Conservation (phyloP, 2,888 invertebrate genomes). For the Erpobdella octoculata region DNA sequence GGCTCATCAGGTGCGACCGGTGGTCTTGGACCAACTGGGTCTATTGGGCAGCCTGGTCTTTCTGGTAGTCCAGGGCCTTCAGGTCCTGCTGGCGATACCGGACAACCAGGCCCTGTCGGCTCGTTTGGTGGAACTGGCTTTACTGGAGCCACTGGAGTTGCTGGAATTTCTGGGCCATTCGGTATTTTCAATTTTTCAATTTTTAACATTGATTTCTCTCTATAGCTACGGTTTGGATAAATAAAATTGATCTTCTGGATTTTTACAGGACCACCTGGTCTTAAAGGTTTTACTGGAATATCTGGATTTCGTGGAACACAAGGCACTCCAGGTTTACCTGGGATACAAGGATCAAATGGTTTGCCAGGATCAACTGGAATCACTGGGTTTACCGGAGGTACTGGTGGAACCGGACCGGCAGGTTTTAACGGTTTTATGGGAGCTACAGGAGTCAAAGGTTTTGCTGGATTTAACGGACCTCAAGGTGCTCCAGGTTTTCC, state of each 20-base stretch:
- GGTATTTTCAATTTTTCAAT: background rate
- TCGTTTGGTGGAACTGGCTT: slow-evolving; percentile 10
- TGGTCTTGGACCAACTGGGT: background rate
- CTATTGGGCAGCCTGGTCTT: slow-evolving; percentile 7
- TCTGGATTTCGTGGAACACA: slow-evolving; percentile 6
- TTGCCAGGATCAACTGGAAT: background rate
- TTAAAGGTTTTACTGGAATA: slow-evolving; percentile 18
- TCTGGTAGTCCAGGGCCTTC: slow-evolving; percentile 18
- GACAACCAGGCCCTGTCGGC: slow-evolving; percentile 8
- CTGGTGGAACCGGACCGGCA: slow-evolving; percentile 24
- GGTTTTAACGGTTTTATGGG: slow-evolving; percentile 31
- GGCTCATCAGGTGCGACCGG: slow-evolving; percentile 14
- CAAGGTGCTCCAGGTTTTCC: slow-evolving; percentile 12
- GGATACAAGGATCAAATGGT: slow-evolving; percentile 9
- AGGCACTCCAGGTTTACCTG: slow-evolving; percentile 4
- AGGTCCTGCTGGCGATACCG: background rate
- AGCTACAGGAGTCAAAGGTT: slow-evolving; percentile 25
- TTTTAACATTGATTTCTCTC: too few relatives aligned
- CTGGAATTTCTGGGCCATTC: background rate
- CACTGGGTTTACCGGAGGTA: slow-evolving; percentile 11
- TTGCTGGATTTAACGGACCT: slow-evolving; percentile 18
- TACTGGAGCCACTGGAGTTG: background rate
- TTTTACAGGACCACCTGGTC: slow-evolving; percentile 17
- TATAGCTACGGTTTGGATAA: too few relatives aligned
- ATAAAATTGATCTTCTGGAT: too few relatives aligned